Conservation (phyloP, 2,797 vertebrate genomes). For the Sebastes trivittatus region DNA sequence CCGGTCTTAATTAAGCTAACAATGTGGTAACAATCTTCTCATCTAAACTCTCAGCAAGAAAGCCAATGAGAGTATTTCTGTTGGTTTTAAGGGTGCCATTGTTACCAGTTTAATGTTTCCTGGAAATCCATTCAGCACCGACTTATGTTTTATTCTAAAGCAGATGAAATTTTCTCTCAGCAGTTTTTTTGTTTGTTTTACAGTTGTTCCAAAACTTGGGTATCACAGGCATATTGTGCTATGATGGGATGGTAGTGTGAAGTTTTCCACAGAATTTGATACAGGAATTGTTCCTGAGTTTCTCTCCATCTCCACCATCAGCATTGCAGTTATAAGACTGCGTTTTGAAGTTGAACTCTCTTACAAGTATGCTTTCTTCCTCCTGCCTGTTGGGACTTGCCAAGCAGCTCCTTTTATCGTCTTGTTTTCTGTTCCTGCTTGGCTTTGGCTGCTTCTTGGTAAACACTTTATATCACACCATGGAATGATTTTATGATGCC, state of each 20-base stretch:
- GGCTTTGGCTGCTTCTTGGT: neutral
- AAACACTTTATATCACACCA: neutral
- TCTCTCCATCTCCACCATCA: neutral
- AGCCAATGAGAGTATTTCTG: neutral
- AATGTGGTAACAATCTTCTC: neutral
- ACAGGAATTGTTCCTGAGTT: neutral
- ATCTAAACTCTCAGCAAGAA: neutral
- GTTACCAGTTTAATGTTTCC: neutral
- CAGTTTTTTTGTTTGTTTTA: neutral
- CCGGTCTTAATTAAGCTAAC: neutral
- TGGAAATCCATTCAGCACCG: neutral
- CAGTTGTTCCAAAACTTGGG: neutral
- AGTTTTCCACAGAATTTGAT: neutral
- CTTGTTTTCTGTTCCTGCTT: neutral
- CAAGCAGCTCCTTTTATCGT: neutral
- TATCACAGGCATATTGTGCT: neutral
- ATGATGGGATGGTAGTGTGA: neutral
- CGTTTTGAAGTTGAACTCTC: neutral
- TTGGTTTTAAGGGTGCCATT: neutral
- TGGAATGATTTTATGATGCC: constrained; percentile 3
- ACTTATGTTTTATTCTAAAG: neutral
- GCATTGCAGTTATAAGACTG: neutral
- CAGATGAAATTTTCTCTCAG: neutral
- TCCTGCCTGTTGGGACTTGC: neutral
- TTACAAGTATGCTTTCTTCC: neutral